Conservation (phyloP, 2,797 vertebrate species). For the Sphaeramia orbicularis region DNA sequence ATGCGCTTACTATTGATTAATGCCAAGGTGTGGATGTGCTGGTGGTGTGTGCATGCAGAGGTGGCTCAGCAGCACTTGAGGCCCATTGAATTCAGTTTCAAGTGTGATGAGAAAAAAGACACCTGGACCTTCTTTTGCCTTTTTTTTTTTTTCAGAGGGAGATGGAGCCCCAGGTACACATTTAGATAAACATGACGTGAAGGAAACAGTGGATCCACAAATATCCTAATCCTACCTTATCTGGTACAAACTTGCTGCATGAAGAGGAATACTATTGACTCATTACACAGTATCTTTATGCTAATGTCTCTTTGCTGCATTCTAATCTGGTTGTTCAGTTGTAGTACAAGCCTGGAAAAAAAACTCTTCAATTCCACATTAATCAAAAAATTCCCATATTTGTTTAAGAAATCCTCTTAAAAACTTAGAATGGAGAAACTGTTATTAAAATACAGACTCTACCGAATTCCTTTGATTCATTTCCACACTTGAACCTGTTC, state of each 20-base stretch:
- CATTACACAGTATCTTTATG: conserved; percentile 33
- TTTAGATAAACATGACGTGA: neutral
- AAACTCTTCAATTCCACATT: neutral
- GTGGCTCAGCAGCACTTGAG: conserved; percentile 42
- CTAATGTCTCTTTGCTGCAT: conserved; percentile 5
- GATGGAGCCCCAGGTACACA: conserved; percentile 12
- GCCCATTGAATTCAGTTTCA: conserved; percentile 58
- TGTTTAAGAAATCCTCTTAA: neutral
- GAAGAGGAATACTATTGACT: conserved; percentile 33
- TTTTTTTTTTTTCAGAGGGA: conserved; percentile 21
- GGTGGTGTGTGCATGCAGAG: conserved; percentile 38
- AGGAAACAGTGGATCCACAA: conserved; percentile 13
- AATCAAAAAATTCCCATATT: neutral
- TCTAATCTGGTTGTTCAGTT: conserved; percentile 1
- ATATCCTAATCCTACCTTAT: neutral
- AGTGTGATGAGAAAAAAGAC: conserved; percentile 47
- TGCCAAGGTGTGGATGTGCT: conserved; percentile 7
- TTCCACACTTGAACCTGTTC: conserved; percentile 34
- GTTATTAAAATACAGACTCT: conserved; percentile 7
- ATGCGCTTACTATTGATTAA: conserved; percentile 21
- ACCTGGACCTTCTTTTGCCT: conserved; percentile 36
- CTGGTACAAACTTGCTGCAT: conserved; percentile 15
- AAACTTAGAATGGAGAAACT: neutral
- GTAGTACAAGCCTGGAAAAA: neutral
- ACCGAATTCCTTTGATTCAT: conserved; percentile 28